Evolutionary conservation across 2,113 vertebrate species (phyloP), one percentile per base, ranked within the genome.

Genomic region (Mohoua ochrocephala): DNA sequence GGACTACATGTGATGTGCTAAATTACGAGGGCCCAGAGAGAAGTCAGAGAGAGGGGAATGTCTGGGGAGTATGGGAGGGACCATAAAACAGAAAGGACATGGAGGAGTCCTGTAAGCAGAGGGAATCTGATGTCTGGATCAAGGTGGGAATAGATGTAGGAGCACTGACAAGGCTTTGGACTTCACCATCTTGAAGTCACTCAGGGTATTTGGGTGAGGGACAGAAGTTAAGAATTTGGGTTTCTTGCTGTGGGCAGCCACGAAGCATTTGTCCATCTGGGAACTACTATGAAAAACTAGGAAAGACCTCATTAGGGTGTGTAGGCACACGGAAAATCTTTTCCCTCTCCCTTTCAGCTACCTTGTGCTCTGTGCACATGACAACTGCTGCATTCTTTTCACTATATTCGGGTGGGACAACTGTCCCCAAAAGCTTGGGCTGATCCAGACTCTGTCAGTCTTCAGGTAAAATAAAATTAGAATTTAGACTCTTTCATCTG

Each of bases 21-120:
- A 69, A 50, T 64, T 71, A n/a, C 4, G 22, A 87, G n/a, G n/a
- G 59, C 5, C 7, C 63, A 30, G 44, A 68, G 35, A 77, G 27
- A 28, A 63, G 8, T 39, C 30, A 87, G 82, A 49, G 35, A 45
- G 81, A 69, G 41, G 12, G 7, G 21, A 52, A 35, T 52, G 26
- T 27, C 23, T 28, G 10, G 20, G 19, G 7, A 0, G 0, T 5
- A 7, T 19, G 26, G 11, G 26, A 84, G 26, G 24, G 30, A 70
- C 6, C 16, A 64, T 4, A 56, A 22, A 24, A 44, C 18, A 28
- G 50, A 49, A 53, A 83, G 30, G 21, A 75, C 6, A 4, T 13
- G 7, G 17, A 54, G 10, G 15, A 47, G 11, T 54, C 8, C 33
- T 69, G 30, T 28, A 41, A 60, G 45, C 37, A 33, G 49, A 77